Evolutionary conservation across 2,113 vertebrate species (phyloP).

Genomic region (Egretta garzetta): DNA sequence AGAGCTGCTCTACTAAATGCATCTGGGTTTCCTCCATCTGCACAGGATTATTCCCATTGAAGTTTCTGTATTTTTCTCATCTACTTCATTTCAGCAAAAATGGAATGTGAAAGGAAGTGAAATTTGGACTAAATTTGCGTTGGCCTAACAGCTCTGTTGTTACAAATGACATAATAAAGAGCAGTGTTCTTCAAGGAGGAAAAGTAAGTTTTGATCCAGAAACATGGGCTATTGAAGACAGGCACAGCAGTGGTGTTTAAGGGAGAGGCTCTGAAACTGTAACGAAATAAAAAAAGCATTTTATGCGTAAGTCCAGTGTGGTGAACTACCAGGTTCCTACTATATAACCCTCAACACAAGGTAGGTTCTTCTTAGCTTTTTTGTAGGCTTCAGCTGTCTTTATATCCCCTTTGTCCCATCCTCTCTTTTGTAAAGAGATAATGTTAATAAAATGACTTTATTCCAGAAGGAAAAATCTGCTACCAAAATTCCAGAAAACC

Average conservation of each 20-base stretch:
- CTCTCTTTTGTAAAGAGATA: not conserved
- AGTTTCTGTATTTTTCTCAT: conserved; percentile 37
- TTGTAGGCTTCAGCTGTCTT: not conserved
- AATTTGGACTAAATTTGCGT: conserved; percentile 13
- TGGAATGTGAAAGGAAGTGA: conserved; percentile 46
- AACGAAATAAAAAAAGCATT: not conserved
- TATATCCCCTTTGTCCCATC: not conserved
- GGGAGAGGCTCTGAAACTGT: not conserved
- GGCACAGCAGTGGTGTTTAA: not conserved
- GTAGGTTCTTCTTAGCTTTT: not conserved
- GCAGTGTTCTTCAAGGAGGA: not conserved
- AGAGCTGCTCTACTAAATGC: conserved; percentile 1
- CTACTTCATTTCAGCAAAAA: conserved; percentile 32
- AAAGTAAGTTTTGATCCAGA: not conserved
- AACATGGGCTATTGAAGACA: not conserved
- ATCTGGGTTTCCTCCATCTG: conserved; percentile 48
- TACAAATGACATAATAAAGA: not conserved
- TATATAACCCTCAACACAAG: not conserved
- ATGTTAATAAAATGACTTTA: not conserved
- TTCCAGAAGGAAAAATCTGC: not conserved
- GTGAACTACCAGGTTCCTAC: not conserved
- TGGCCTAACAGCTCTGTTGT: not conserved
- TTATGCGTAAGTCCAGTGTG: not conserved
- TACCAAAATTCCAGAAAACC: not conserved
- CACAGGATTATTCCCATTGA: conserved; percentile 20